Evolutionary conservation across 2,113 vertebrate species (phyloP).

Genomic region (Chascanopsetta lugubris): DNA sequence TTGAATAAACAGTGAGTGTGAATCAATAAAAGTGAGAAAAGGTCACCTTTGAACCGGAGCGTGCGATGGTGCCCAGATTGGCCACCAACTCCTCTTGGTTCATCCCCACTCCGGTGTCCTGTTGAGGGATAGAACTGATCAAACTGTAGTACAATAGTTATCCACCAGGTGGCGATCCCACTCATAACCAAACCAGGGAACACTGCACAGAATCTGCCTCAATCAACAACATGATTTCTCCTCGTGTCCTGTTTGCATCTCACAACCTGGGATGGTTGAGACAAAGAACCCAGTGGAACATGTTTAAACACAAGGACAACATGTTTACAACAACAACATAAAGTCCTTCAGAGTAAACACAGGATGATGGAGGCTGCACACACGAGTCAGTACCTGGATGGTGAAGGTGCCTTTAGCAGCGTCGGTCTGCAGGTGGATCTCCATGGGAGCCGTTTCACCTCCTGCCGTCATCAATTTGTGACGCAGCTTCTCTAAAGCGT

Average conservation of each 20-base stretch:
- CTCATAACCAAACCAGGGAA: background rate
- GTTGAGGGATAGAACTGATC: constrained; percentile 9
- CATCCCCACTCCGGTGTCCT: constrained; percentile 98
- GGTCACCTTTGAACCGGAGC: constrained; percentile 94
- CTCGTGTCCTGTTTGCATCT: background rate
- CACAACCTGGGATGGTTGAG: background rate
- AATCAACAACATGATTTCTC: background rate
- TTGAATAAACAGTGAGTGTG: too few species aligned
- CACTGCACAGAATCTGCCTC: background rate
- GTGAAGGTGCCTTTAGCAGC: constrained; percentile 87
- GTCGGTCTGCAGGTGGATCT: constrained; percentile 94
- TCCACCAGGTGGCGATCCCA: constrained; percentile 57
- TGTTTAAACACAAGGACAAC: background rate
- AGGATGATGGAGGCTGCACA: background rate
- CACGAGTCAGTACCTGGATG: constrained; percentile 86
- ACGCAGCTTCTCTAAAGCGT: constrained; percentile 94
- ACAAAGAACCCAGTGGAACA: background rate
- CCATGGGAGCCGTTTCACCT: constrained; percentile 85
- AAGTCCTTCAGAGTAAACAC: background rate
- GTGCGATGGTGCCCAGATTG: constrained; percentile 94
- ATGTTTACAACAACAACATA: too few species aligned
- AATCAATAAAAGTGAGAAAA: background rate
- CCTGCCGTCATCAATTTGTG: constrained; percentile 85
- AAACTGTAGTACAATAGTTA: constrained; percentile 17
- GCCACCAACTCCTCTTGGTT: constrained; percentile 90